Base-by-base conservation (phyloP, 2,888 invertebrate genomes). In the Chouioia cunea region DNA sequence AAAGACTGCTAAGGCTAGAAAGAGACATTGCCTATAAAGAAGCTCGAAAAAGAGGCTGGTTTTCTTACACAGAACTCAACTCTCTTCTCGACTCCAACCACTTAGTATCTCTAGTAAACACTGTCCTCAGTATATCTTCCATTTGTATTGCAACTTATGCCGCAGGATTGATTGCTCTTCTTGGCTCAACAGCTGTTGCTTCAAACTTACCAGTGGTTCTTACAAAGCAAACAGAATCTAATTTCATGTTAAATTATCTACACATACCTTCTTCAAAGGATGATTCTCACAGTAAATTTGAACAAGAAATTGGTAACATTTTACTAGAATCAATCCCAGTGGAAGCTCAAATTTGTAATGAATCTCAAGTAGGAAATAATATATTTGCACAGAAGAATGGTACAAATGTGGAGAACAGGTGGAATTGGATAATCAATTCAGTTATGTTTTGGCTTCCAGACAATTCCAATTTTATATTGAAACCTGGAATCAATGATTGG, bases 61-160 rank as follows among this genome's bases (percentile, higher is more conserved):
- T 93, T 80, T 94, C 95, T 0, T 96, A 96, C 82, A 89, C 91
- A 0, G 96, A 96, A 87, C 86, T 96, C 65, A 86, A 89, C 76
- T 90, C 89, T 72, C 80, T 91, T 23, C 81, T 89, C 60, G 85
- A 86, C 67, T 84, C 85, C 36, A 80, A 88, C 65, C 88, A 88
- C 70, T 78, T 89, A 53, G 77, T 86, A 23, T 82, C 87, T n/a
- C 76, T 91, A 16, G 81, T 89, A 27, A 87, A 89, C 70, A 86
- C 87, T 54, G 71, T 90, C 50, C 76, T 89, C 16, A 87, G 88
- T 66, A 86, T 91, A 64, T 87, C 90, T 43, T 85, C 89, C 2
- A 88, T 91, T 47, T 88, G 90, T 75, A 84, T 90, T 36, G 87
- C 90, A 36, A 89, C 91, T 16, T 92, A 92, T 79, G 85, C 89